Percentiles rank a stretch among this genome's conserved stretches.
phyloP scores from a whole-genome alignment of 2,113 vertebrate species.

The Oxyruncus cristatus region DNA sequence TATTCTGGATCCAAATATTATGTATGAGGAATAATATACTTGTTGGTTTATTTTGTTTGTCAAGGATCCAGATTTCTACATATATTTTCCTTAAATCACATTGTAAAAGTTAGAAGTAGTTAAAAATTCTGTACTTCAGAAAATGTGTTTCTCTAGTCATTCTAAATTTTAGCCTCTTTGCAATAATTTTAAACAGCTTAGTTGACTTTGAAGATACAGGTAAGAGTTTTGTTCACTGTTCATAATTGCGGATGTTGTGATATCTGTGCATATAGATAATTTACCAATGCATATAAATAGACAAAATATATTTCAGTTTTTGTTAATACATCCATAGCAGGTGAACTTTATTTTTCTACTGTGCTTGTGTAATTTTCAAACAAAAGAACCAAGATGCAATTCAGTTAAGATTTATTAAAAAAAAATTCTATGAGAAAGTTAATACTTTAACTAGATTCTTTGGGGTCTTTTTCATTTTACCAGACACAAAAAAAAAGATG shows the following conservation, averaged over 20 bases:
- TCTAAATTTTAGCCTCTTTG: background rate
- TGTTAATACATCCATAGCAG: background rate
- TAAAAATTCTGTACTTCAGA: background rate
- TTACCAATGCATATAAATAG: background rate
- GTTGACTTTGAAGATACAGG: background rate
- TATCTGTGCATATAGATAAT: background rate
- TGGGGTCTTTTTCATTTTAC: background rate
- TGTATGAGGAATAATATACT: background rate
- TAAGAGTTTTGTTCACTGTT: background rate
- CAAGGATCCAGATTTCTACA: background rate
- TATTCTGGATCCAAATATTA: background rate
- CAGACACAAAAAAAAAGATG: background rate
- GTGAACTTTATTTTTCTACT: background rate
- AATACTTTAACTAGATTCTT: background rate
- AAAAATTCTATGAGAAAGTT: background rate
- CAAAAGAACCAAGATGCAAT: background rate
- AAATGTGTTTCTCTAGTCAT: background rate
- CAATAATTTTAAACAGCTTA: background rate
- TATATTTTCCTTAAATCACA: background rate
- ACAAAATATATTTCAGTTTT: background rate
- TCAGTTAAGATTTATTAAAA: background rate
- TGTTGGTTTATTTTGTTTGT: background rate
- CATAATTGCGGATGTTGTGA: background rate
- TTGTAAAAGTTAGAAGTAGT: background rate
- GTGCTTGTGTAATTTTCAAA: background rate